Evolutionary conservation across 2,797 vertebrate species (phyloP).

Genomic region (Cuniculus paca): DNA sequence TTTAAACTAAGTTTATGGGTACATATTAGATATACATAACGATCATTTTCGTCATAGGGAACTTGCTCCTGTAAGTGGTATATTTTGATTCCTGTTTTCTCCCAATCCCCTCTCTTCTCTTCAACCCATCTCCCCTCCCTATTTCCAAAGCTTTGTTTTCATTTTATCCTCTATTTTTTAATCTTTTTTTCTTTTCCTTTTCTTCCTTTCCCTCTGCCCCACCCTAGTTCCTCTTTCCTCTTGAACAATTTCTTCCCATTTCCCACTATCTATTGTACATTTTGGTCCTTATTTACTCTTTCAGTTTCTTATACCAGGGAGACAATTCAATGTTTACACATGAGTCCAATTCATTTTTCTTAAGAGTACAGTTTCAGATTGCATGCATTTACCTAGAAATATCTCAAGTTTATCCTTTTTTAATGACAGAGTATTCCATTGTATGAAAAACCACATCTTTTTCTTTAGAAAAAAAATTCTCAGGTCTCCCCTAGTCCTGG

Average conservation of each 20-base stretch:
- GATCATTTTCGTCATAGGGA: not conserved
- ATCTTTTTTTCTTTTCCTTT: not conserved
- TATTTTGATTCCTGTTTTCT: not conserved
- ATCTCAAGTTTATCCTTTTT: not conserved
- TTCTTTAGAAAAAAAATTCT: not conserved
- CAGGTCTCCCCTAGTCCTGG: not conserved
- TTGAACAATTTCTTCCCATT: not conserved
- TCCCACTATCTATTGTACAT: not conserved
- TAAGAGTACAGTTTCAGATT: not conserved
- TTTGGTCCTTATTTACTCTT: not conserved
- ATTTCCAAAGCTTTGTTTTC: not conserved
- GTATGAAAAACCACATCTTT: not conserved
- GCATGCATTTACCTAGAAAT: not conserved
- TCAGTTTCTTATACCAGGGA: not conserved
- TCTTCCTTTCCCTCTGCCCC: not conserved
- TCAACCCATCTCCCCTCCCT: not conserved
- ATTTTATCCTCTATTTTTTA: not conserved
- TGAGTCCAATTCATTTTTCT: not conserved
- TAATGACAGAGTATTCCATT: not conserved
- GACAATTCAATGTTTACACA: not conserved
- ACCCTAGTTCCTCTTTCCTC: not conserved
- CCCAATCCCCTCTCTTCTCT: not conserved
- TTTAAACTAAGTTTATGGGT: not conserved
- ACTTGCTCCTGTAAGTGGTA: not conserved
- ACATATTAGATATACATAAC: not conserved